phyloP scores from a whole-genome alignment of 2,888 invertebrate genomes.

The Torymus auratus region DNA sequence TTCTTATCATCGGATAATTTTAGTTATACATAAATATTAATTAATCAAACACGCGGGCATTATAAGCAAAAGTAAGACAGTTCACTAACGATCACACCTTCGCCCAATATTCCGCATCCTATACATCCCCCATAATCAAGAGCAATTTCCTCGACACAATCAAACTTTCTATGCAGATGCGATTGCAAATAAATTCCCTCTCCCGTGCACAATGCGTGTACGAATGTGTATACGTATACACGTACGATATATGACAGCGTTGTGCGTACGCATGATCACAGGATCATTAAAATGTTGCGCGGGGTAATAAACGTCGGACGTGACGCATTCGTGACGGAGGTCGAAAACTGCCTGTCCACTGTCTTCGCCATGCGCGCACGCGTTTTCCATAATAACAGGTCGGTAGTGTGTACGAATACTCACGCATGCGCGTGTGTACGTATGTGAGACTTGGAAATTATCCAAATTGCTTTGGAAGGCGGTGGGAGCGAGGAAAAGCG shows the following conservation, averaged over 20 bases:
- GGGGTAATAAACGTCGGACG: conserved; percentile 11
- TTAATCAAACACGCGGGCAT: too few species aligned
- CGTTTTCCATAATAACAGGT: conserved; percentile 34
- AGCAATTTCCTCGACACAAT: not conserved
- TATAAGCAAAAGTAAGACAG: too few species aligned
- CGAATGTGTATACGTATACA: not conserved
- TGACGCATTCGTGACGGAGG: conserved; percentile 8
- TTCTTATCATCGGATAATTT: too few species aligned
- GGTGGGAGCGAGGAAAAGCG: not conserved
- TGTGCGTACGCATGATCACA: too few species aligned
- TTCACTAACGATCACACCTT: too few species aligned
- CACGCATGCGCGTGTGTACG: not conserved
- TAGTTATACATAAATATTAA: too few species aligned
- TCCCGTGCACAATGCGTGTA: not conserved
- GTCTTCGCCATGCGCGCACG: not conserved
- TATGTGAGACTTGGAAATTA: conserved; percentile 18
- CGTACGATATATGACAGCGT: too few species aligned
- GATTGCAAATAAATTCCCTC: conserved; percentile 14
- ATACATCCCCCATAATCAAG: not conserved
- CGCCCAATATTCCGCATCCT: too few species aligned
- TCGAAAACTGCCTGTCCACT: conserved; percentile 15
- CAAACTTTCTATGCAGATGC: conserved; percentile 2
- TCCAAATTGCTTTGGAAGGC: not conserved
- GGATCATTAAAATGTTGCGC: not conserved
- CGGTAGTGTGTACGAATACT: not conserved